phyloP scores from a whole-genome alignment of 2,797 vertebrate species.

The Hippocampus kuda region DNA sequence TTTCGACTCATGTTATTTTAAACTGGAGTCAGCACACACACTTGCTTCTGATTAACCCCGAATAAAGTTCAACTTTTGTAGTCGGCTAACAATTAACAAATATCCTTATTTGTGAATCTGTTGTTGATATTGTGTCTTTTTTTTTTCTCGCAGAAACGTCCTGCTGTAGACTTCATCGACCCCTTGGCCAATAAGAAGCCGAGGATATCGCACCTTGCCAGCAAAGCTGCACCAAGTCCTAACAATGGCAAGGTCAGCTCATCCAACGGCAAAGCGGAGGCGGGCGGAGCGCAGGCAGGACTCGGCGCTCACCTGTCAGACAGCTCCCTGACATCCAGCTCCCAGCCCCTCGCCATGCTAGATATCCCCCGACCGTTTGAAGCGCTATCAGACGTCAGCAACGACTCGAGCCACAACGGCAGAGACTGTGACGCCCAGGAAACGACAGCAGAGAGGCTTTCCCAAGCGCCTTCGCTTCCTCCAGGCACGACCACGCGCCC shows the following conservation, averaged over 20 bases:
- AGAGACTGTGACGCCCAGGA: slow-evolving; percentile 77
- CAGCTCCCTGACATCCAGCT: slow-evolving; percentile 52
- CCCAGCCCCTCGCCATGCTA: slow-evolving; percentile 66
- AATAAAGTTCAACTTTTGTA: no score
- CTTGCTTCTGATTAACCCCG: no score
- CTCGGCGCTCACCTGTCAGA: slow-evolving; percentile 30
- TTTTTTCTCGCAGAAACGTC: slow-evolving; percentile 74
- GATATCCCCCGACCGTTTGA: slow-evolving; percentile 79
- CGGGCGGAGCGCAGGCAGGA: slow-evolving; percentile 29
- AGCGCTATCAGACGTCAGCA: slow-evolving; percentile 83
- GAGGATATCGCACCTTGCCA: slow-evolving; percentile 83
- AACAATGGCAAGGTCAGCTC: slow-evolving; percentile 79
- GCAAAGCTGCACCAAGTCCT: slow-evolving; percentile 67
- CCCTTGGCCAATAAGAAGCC: slow-evolving; percentile 87
- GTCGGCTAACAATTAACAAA: no score
- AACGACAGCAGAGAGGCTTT: slow-evolving; percentile 64
- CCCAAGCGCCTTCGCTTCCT: slow-evolving; percentile 50
- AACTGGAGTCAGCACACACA: no score
- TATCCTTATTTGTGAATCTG: not conserved
- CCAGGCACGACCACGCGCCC: slow-evolving; percentile 17
- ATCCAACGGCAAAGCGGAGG: slow-evolving; percentile 73
- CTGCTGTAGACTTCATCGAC: slow-evolving; percentile 83
- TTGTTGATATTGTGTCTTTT: not conserved
- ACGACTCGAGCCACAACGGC: slow-evolving; percentile 79
- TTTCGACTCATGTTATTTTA: no score